A percentile compares a stretch with the other conserved stretches of the same genome.
phyloP scores from a whole-genome alignment of 2,113 vertebrate genomes.

The Gambusia affinis region DNA sequence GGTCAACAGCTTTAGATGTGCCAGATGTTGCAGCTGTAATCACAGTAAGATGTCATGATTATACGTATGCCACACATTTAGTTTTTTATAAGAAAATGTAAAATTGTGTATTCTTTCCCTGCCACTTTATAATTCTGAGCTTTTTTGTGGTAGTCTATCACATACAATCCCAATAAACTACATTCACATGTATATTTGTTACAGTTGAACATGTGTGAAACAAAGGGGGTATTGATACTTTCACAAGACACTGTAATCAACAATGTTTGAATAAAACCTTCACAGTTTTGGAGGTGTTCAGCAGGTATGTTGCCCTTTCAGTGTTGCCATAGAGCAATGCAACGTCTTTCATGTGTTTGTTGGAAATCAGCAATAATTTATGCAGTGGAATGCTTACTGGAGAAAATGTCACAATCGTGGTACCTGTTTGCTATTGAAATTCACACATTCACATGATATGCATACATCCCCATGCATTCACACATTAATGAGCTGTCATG shows the following conservation, averaged over 20 bases:
- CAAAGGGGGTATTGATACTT: background rate
- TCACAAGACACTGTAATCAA: background rate
- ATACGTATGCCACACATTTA: background rate
- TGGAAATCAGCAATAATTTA: slow-evolving; percentile 46
- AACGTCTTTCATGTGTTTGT: slow-evolving; percentile 50
- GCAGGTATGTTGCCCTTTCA: slow-evolving; percentile 16
- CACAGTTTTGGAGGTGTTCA: slow-evolving; percentile 12
- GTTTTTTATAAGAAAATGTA: background rate
- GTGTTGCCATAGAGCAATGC: slow-evolving; percentile 72
- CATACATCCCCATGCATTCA: slow-evolving; percentile 13
- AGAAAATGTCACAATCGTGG: slow-evolving; percentile 1
- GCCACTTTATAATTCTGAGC: background rate
- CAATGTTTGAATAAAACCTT: background rate
- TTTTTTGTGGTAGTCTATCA: background rate
- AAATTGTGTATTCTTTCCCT: background rate
- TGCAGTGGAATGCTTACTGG: slow-evolving; percentile 7
- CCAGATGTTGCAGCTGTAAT: background rate
- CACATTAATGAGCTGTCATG: slow-evolving; percentile 23
- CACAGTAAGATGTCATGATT: background rate
- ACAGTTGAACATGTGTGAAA: background rate
- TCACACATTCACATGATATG: slow-evolving; percentile 19
- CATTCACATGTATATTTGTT: background rate
- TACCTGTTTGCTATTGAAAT: slow-evolving; percentile 9
- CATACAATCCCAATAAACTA: background rate
- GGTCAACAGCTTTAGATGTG: background rate